Percentiles rank a stretch among this genome's conserved stretches.
These are phyloP conservation scores for Mesaphorura yosii DNA, from an alignment of 1,140 invertebrate species.

Conservation along the genomic window DNA sequence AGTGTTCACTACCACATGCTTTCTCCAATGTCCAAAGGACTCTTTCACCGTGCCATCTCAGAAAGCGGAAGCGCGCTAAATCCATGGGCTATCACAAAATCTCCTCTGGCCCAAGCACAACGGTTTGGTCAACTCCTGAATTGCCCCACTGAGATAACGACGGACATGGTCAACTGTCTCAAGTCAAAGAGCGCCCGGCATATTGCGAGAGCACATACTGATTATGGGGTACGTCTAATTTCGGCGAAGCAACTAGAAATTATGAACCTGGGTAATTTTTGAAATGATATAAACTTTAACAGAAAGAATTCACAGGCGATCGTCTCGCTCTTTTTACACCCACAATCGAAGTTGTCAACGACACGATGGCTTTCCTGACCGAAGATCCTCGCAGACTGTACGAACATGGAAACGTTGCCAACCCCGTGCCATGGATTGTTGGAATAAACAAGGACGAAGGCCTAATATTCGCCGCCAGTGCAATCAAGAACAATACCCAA, in stretches of 20 bases:
- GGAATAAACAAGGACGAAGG: constrained; percentile 22
- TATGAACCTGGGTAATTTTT: too few relatives aligned
- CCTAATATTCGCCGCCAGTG: constrained; percentile 18
- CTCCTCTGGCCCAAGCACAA: constrained; percentile 6
- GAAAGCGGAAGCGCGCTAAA: constrained; percentile 15
- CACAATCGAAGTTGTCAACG: constrained; percentile 17
- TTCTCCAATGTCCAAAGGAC: constrained; percentile 26
- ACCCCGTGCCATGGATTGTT: constrained; percentile 18
- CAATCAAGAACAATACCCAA: constrained; percentile 21
- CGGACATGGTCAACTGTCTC: constrained; percentile 20
- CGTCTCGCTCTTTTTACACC: constrained; percentile 8
- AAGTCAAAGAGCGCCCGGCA: constrained; percentile 13
- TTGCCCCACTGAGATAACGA: constrained; percentile 13
- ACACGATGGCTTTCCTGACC: constrained; percentile 11
- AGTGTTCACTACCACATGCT: constrained; percentile 29
- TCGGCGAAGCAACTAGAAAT: not conserved
- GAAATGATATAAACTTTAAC: not conserved
- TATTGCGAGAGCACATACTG: constrained; percentile 16
- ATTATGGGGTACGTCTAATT: constrained; percentile 17
- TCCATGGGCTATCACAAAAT: constrained; percentile 19
- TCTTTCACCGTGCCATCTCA: constrained; percentile 17
- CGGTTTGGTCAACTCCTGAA: constrained; percentile 14
- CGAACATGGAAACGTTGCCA: constrained; percentile 4
- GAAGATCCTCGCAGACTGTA: constrained; percentile 12
- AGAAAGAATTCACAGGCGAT: constrained; percentile 9